Base-by-base conservation (phyloP, 2,888 invertebrate species). In the Tipula lateralis region DNA sequence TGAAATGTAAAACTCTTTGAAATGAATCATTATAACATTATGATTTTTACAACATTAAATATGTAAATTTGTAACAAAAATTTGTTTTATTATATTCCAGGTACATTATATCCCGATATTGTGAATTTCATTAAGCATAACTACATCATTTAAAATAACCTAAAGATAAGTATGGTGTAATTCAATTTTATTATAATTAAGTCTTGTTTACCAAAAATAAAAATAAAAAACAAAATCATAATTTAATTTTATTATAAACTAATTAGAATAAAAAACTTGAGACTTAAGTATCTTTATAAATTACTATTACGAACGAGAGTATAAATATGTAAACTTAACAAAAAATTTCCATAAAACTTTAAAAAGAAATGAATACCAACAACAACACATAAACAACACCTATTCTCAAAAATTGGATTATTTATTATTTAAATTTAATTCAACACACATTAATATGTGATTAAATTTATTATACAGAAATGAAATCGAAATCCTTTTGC, bases 341-440 rank as follows among this genome's bases (percentile, higher is more conserved):
- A 50, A 50, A 24, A 19, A 19, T 50, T 66, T 66, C 66, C 66
- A 66, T 24, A 24, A 66, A 66, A 24, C 39, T 39, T 7, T 66
- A 50, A 50, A 66, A 24, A 66, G 1, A 66, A 66, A 66, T 66
- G 24, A 66, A 66, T 24, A 9, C 9, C 66, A 66, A 66, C 66
- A 24, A 24, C 19, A 66, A 13, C 24, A 66, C 7, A 19, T 9
- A 44, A 16, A 44, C 3, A 44, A 44, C 44, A 44, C 44, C 19
- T 24, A 66, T 0, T 1, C 24, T 24, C 24, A 66, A 66, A n/a
- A 24, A 66, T 66, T 66, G 24, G 24, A 66, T 66, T 66, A 44
- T 44, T 44, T 44, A 66, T 24, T 66, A 66, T 66, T 66, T 66
- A 66, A 66, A 66, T 66, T 66, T 66, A 24, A 66, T 66, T 66